phyloP scores from a whole-genome alignment of 2,888 invertebrate genomes.

The Tridacna gigas region DNA sequence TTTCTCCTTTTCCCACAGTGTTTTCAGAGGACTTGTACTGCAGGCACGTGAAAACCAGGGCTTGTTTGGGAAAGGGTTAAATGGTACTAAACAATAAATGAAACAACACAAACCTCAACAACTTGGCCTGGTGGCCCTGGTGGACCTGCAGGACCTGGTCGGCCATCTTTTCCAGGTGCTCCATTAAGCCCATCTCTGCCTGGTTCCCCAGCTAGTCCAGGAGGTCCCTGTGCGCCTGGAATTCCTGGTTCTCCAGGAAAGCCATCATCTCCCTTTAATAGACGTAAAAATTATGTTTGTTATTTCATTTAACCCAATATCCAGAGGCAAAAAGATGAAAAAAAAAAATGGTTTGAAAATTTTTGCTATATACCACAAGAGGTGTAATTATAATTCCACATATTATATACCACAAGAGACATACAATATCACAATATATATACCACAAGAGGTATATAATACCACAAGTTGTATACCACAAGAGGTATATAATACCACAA shows the following conservation, averaged over 20 bases:
- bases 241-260: slow-evolving; percentile 57
- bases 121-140: slow-evolving; percentile 62
- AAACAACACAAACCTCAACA: slow-evolving; percentile 37
- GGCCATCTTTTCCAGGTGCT: slow-evolving; percentile 55
- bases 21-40: not conserved
- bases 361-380: too few species aligned
- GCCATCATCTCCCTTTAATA: slow-evolving; percentile 54
- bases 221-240: slow-evolving; percentile 47
- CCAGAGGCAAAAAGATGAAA: too few species aligned
- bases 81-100: not conserved
- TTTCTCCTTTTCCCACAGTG: not conserved
- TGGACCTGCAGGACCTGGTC: slow-evolving; percentile 63
- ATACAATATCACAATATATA: too few species aligned
- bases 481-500: too few species aligned
- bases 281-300: too few species aligned
- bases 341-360: too few species aligned
- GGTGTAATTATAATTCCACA: too few species aligned
- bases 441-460: too few species aligned
- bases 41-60: not conserved
- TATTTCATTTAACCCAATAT: too few species aligned
- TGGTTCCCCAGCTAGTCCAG: slow-evolving; percentile 57
- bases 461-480: too few species aligned
- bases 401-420: too few species aligned
- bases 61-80: not conserved
- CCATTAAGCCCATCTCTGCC: slow-evolving; percentile 62